These are phyloP conservation scores for Nautilus pompilius DNA, from an alignment of 1,140 invertebrate genomes.

Conservation along the genomic window DNA sequence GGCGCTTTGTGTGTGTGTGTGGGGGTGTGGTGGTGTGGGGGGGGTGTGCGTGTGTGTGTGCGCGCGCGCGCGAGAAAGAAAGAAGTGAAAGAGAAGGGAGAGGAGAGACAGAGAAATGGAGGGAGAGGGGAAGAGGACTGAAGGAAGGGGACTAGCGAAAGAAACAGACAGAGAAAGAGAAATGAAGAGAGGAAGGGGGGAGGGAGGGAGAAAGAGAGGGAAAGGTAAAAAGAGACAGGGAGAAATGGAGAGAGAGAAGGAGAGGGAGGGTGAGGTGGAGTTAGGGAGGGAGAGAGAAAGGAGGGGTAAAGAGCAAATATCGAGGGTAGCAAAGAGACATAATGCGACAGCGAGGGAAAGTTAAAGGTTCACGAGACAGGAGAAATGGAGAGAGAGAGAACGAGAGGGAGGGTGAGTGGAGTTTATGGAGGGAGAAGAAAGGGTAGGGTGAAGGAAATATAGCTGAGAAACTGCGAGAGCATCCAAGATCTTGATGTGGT, in stretches of 20 bases:
- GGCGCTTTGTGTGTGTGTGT: background rate
- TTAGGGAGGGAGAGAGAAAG: background rate
- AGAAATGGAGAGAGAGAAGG: background rate
- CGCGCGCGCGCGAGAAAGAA: background rate
- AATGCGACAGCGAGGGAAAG: background rate
- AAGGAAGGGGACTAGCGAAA: background rate
- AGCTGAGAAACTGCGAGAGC: too few relatives aligned
- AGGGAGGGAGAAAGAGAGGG: too few relatives aligned
- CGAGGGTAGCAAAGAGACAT: background rate
- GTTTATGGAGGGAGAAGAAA: too few relatives aligned
- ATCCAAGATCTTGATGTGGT: too few relatives aligned
- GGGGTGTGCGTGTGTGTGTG: background rate
- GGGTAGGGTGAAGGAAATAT: too few relatives aligned
- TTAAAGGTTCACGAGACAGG: background rate
- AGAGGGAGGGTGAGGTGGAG: background rate
- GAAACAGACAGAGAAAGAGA: background rate
- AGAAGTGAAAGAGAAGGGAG: background rate
- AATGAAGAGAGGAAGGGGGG: background rate
- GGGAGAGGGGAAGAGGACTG: background rate
- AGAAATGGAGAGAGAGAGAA: too few relatives aligned
- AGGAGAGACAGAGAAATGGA: background rate
- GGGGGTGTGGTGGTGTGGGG: background rate
- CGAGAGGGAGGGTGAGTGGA: too few relatives aligned
- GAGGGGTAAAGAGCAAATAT: background rate
- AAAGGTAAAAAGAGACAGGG: background rate